phyloP scores from a whole-genome alignment of 2,888 invertebrate genomes.

The Parasteatoda lunata region DNA sequence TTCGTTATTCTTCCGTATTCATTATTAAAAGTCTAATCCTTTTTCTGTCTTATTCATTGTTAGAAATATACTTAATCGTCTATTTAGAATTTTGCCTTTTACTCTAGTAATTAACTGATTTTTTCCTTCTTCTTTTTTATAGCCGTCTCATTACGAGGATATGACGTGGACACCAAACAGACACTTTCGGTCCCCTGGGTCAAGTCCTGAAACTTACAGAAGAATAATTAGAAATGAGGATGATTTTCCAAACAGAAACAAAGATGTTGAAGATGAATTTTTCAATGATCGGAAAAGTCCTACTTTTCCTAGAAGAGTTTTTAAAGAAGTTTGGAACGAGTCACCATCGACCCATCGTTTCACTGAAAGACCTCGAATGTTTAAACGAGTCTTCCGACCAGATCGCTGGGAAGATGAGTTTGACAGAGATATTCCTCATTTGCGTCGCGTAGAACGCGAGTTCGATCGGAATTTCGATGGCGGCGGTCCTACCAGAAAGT shows the following conservation, averaged over 20 bases:
- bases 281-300: conserved; percentile 40
- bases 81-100: not conserved
- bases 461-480: conserved; percentile 33
- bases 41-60: no score
- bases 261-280: conserved; percentile 26
- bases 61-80: no score
- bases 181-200: conserved; percentile 39
- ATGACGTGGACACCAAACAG: conserved; percentile 59
- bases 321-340: conserved; percentile 51
- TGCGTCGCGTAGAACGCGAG: conserved; percentile 40
- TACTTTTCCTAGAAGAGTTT: conserved; percentile 47
- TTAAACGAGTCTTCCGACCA: conserved; percentile 62
- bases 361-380: conserved; percentile 52
- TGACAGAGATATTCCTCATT: conserved; percentile 20
- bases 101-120: not conserved
- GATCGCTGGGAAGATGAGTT: conserved; percentile 45
- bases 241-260: conserved; percentile 28
- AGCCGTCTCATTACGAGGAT: conserved; percentile 65
- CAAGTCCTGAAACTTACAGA: conserved; percentile 55
- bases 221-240: conserved; percentile 34
- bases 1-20: no score
- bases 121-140: conserved; percentile 16
- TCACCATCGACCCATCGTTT: conserved; percentile 39
- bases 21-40: no score
- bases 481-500: not conserved